Evolutionary conservation across 2,888 invertebrate genomes (phyloP).

Genomic region (Tachina grossa): DNA sequence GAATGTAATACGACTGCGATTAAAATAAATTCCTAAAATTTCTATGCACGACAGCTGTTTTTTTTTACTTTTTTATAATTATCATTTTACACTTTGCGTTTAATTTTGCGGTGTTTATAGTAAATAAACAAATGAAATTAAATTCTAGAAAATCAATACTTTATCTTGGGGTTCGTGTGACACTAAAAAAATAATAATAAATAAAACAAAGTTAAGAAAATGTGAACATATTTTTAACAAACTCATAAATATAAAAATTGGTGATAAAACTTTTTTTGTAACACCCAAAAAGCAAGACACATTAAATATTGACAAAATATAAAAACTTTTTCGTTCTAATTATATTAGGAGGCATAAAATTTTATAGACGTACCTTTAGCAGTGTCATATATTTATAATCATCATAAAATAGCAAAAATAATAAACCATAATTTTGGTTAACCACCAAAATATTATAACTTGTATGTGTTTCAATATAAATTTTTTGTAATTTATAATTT

Average conservation of each 20-base stretch:
- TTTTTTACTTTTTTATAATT: slow-evolving; percentile 3
- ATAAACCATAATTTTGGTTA: slow-evolving; percentile 1
- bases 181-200: neutral
- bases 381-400: slow-evolving; percentile 36
- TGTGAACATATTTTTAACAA: slow-evolving; percentile 14
- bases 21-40: slow-evolving; percentile 25
- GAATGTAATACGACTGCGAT: slow-evolving; percentile 28
- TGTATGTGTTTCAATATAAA: neutral
- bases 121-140: slow-evolving; percentile 8
- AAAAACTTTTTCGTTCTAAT: slow-evolving; percentile 1
- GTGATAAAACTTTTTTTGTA: slow-evolving; percentile 40
- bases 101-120: neutral
- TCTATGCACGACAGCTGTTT: neutral
- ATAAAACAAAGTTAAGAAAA: slow-evolving; percentile 24
- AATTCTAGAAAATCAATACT: slow-evolving; percentile 33
- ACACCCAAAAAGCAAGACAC: neutral
- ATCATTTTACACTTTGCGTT: slow-evolving; percentile 1
- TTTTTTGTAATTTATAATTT: slow-evolving; percentile 34
- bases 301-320: slow-evolving; percentile 23
- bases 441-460: neutral
- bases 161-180: slow-evolving; percentile 21
- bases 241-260: slow-evolving; percentile 29
- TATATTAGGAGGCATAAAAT: slow-evolving; percentile 39
- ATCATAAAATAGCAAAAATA: neutral
- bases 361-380: slow-evolving; percentile 34